Percentiles rank a stretch among this genome's conserved stretches.
These are phyloP conservation scores for Temnothorax unifasciatus DNA, from an alignment of 2,888 invertebrate species.

Conservation along the genomic window DNA sequence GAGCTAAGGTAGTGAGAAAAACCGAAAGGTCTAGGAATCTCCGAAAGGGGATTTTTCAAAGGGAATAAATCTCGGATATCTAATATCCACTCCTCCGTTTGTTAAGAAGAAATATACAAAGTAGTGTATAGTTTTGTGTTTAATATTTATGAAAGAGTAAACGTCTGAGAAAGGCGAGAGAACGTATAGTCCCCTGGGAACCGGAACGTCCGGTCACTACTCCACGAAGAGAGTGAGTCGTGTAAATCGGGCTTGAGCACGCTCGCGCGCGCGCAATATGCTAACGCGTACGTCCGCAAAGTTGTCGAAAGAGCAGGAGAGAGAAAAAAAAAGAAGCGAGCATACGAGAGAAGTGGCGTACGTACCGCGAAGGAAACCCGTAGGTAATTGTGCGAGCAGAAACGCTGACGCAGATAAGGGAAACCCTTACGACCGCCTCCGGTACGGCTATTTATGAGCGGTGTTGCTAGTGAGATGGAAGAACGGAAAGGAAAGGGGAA, in stretches of 20 bases:
- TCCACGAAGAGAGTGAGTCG: neutral
- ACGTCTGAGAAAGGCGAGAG: slow-evolving; percentile 18
- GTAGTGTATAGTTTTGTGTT: neutral
- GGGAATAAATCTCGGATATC: slow-evolving; percentile 12
- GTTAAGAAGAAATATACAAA: neutral
- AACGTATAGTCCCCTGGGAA: neutral
- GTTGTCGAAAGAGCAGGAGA: slow-evolving; percentile 34
- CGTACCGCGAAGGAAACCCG: slow-evolving; percentile 68
- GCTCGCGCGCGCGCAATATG: slow-evolving; percentile 39
- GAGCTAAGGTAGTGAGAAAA: neutral
- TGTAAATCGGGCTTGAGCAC: slow-evolving; percentile 43
- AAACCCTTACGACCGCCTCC: slow-evolving; percentile 74
- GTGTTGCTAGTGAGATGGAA: slow-evolving; percentile 64
- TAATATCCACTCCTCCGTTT: neutral
- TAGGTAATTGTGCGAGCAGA: slow-evolving; percentile 75
- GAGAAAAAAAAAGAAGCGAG: slow-evolving; percentile 25
- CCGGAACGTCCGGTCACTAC: neutral
- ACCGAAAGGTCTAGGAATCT: neutral
- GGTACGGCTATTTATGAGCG: slow-evolving; percentile 73
- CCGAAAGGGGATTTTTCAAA: neutral
- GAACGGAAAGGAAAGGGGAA: slow-evolving; percentile 55
- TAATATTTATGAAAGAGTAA: neutral
- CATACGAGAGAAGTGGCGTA: slow-evolving; percentile 29
- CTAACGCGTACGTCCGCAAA: slow-evolving; percentile 24
- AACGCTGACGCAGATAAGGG: slow-evolving; percentile 77